Evolutionary conservation across 2,888 invertebrate genomes (phyloP).

Genomic region (Hirtodrosophila confusa): DNA sequence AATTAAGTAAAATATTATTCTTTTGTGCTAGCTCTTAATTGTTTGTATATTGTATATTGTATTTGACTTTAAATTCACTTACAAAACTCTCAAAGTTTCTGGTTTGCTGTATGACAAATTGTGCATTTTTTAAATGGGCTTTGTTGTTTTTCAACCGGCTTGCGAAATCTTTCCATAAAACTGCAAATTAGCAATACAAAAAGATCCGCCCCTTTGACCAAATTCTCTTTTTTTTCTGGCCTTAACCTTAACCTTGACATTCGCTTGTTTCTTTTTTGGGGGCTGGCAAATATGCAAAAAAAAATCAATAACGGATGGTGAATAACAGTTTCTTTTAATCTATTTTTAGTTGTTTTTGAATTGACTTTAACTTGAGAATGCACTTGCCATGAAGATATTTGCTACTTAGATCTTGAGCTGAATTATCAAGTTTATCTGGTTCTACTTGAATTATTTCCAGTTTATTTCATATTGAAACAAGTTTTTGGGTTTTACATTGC

Average conservation of each 20-base stretch:
- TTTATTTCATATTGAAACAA: conserved; percentile 9
- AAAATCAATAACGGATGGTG: conserved; percentile 15
- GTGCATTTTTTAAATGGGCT: conserved; percentile 31
- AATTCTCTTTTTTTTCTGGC: neutral
- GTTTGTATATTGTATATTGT: conserved; percentile 1
- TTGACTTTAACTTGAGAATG: conserved; percentile 24
- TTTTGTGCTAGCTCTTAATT: conserved; percentile 9
- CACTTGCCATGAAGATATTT: conserved; percentile 27
- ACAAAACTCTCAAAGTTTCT: conserved; percentile 23
- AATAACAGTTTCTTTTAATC: conserved; percentile 9
- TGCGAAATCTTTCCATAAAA: conserved; percentile 10
- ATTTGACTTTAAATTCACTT: conserved; percentile 17
- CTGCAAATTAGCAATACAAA: conserved; percentile 21
- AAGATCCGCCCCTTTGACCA: neutral
- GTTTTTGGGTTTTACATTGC: conserved; percentile 29
- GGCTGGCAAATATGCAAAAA: conserved; percentile 2
- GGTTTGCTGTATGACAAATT: conserved; percentile 38
- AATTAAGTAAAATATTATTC: conserved; percentile 22
- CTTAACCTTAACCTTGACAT: conserved; percentile 68
- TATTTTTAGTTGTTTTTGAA: neutral
- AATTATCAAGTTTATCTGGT: conserved; percentile 48
- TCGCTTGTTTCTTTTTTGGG: conserved; percentile 10
- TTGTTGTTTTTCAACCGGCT: conserved; percentile 35
- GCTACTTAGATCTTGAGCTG: conserved; percentile 41
- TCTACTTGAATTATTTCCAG: conserved; percentile 44